phyloP scores from a whole-genome alignment of 92 coral and sea anemone genomes.

The Hydrozoanthus gracilis region DNA sequence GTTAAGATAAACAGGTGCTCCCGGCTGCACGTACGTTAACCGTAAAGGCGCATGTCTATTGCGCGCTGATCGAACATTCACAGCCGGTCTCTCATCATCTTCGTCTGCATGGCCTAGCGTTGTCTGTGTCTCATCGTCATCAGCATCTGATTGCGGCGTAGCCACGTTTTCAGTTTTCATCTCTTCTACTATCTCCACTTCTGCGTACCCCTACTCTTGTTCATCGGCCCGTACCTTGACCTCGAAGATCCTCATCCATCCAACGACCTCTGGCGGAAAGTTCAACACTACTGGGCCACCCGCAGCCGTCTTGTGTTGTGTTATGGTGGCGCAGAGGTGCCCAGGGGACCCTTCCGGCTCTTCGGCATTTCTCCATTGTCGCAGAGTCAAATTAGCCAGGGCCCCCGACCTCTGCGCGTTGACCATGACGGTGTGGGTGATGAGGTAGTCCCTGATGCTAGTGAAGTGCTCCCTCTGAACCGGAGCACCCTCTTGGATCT shows the following conservation, averaged over 20 bases:
- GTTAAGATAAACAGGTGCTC: no score
- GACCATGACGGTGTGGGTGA: not conserved
- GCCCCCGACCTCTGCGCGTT: conserved; percentile 14
- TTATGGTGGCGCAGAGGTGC: not conserved
- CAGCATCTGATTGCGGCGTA: no score
- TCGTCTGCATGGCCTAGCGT: no score
- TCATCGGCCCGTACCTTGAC: not conserved
- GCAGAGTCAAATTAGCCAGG: not conserved
- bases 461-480: not conserved
- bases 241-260: not conserved
- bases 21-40: no score
- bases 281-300: not conserved
- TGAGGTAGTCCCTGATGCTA: conserved; percentile 5
- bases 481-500: not conserved
- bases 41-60: no score
- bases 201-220: no score
- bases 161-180: no score
- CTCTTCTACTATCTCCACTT: no score
- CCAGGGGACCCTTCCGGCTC: not conserved
- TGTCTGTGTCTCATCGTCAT: no score
- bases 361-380: not conserved
- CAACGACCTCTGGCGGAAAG: not conserved
- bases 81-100: no score
- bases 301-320: not conserved
- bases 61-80: no score